Conservation (phyloP, 92 coral and sea anemone genomes). For the Montipora capitata region DNA sequence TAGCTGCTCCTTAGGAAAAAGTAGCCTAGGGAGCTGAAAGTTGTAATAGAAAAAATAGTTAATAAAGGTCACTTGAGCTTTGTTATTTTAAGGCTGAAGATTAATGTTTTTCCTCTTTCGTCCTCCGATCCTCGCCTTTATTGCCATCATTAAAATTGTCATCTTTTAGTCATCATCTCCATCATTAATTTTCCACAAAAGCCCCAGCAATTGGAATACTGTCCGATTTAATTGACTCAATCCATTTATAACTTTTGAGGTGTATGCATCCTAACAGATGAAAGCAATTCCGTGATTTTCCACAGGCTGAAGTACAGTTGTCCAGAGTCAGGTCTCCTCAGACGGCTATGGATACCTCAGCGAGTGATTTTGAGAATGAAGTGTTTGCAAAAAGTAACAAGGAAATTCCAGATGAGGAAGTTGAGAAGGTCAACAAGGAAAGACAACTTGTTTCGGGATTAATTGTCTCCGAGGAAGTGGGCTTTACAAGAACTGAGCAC, state of each 20-base stretch:
- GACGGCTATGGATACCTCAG: not conserved
- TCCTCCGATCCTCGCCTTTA: no score
- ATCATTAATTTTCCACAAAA: no score
- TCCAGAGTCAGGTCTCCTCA: slow-evolving; percentile 9
- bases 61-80: no score
- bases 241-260: not conserved
- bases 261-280: not conserved
- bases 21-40: no score
- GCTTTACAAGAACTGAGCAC: not conserved
- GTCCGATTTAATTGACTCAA: no score
- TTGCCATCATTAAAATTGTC: not conserved
- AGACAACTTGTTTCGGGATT: not conserved
- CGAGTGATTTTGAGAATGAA: not conserved
- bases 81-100: no score
- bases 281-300: not conserved
- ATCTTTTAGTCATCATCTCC: not conserved
- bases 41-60: no score
- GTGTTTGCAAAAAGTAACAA: not conserved
- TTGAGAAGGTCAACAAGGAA: not conserved
- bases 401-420: not conserved
- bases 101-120: not conserved
- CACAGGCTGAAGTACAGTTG: not conserved
- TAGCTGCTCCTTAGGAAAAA: no score
- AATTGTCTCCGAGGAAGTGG: not conserved
- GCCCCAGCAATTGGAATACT: no score